A percentile compares a stretch with the other conserved stretches of the same genome.
Evolutionary conservation across 2,113 vertebrate genomes (phyloP).

Genomic region (Rattus rattus): DNA sequence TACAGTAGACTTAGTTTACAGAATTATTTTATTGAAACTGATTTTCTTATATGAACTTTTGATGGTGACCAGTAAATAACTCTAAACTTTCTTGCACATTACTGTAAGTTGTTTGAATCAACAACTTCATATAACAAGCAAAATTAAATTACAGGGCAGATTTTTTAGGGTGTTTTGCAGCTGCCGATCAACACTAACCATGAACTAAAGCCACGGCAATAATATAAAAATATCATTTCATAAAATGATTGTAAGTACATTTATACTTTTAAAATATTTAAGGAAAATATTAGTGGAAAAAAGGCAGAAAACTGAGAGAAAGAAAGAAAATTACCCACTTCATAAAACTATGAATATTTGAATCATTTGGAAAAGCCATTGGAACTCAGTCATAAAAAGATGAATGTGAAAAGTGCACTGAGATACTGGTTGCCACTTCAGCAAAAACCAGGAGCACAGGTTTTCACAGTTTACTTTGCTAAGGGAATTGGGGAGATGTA

Average conservation of each 20-base stretch:
- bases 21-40: neutral
- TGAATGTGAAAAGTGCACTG: neutral
- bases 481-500: neutral
- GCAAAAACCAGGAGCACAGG: neutral
- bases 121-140: neutral
- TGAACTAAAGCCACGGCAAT: neutral
- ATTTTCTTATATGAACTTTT: neutral
- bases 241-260: neutral
- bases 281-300: neutral
- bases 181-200: neutral
- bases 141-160: neutral
- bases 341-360: slow-evolving; percentile 31
- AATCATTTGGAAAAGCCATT: slow-evolving; percentile 4
- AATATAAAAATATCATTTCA: neutral
- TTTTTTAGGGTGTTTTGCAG: neutral
- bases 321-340: neutral
- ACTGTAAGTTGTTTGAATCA: neutral
- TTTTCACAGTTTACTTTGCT: neutral
- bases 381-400: neutral
- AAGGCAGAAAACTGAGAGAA: neutral
- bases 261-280: slow-evolving; percentile 35
- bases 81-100: neutral
- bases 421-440: neutral
- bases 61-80: neutral
- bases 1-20: neutral